phyloP scores from a whole-genome alignment of 2,888 invertebrate species.

The Pasiphila rectangulata region DNA sequence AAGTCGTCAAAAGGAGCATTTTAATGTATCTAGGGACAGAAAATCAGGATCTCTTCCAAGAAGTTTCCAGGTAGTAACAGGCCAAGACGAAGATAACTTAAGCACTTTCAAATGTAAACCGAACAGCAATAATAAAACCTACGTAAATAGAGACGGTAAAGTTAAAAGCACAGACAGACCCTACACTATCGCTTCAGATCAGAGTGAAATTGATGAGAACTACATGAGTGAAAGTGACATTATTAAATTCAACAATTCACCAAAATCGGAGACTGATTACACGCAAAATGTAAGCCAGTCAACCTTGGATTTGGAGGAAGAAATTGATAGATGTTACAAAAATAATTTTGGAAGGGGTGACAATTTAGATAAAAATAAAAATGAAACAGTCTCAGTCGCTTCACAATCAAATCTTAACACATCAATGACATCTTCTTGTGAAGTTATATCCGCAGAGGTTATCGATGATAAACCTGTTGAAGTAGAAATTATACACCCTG shows the following conservation, averaged over 20 bases:
- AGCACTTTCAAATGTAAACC: slow-evolving; percentile 70
- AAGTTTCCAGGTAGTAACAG: slow-evolving; percentile 86
- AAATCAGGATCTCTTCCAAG: slow-evolving; percentile 90
- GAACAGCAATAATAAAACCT: slow-evolving; percentile 71
- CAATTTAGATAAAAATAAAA: slow-evolving; percentile 61
- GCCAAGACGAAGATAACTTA: slow-evolving; percentile 68
- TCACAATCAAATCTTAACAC: slow-evolving; percentile 72
- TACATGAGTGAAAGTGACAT: slow-evolving; percentile 74
- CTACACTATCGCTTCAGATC: slow-evolving; percentile 86
- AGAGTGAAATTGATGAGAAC: slow-evolving; percentile 84
- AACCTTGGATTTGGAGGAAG: slow-evolving; percentile 73
- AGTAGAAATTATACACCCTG: slow-evolving; percentile 84
- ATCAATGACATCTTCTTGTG: slow-evolving; percentile 80
- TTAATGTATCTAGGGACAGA: slow-evolving; percentile 83
- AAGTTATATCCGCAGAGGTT: slow-evolving; percentile 70
- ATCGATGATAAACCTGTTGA: slow-evolving; percentile 67
- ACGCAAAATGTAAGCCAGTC: slow-evolving; percentile 71
- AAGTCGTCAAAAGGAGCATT: slow-evolving; percentile 85
- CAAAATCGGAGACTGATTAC: slow-evolving; percentile 58
- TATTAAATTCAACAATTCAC: slow-evolving; percentile 65
- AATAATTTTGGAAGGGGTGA: slow-evolving; percentile 65
- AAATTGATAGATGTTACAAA: slow-evolving; percentile 76
- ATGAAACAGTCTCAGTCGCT: slow-evolving; percentile 55
- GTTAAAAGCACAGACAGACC: slow-evolving; percentile 83
- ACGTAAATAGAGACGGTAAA: slow-evolving; percentile 82